Base-by-base conservation (phyloP, 1,140 invertebrate species). In the Hirudo medicinalis region DNA sequence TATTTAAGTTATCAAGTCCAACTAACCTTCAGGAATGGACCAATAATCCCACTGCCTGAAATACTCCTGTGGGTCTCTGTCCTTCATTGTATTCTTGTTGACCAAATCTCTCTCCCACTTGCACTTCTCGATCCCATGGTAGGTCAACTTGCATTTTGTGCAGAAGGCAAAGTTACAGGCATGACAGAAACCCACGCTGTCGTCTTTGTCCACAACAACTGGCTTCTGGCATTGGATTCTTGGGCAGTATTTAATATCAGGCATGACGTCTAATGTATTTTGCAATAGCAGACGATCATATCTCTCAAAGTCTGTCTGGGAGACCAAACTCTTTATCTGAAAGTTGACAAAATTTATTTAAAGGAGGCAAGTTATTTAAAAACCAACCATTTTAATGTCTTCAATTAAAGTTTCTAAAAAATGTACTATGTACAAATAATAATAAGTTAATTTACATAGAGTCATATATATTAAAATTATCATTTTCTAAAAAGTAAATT, bases 91-190 rank as follows among this genome's bases (percentile, higher is more conserved):
- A 63, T 25, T n/a, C 19, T 63, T 63, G 29, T 63, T 25, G 22
- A 32, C 11, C 32, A 49, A 36, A 67, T 73, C 54, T 73, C 79
- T 79, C 76, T 73, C 75, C 73, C 87, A 77, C 72, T 81, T 83
- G 75, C 88, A 89, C 8, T 86, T 85, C 71, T 86, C 86, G 67
- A 88, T 78, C 8, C 88, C 88, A 80, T 89, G 88, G 78, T 87
- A 89, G 0, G 84, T 84, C 78, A 85, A 84, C 77, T 84, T 84
- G 78, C 88, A 89, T 68, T 83, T 77, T 40, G 84, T 78, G 76
- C 88, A 89, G 80, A 89, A 89, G 22, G 83, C 83, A 78, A 86
- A 87, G n/a, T 80, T 76, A 78, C 88, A 89, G 13, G 78, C 76
- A 9, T 85, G 83, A 79, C 88, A 89, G 19, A 67, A n/a, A n/a